Evolutionary conservation across 2,797 vertebrate genomes (phyloP), one percentile per base, ranked within the genome.

Genomic region (Cottoperca gobio): DNA sequence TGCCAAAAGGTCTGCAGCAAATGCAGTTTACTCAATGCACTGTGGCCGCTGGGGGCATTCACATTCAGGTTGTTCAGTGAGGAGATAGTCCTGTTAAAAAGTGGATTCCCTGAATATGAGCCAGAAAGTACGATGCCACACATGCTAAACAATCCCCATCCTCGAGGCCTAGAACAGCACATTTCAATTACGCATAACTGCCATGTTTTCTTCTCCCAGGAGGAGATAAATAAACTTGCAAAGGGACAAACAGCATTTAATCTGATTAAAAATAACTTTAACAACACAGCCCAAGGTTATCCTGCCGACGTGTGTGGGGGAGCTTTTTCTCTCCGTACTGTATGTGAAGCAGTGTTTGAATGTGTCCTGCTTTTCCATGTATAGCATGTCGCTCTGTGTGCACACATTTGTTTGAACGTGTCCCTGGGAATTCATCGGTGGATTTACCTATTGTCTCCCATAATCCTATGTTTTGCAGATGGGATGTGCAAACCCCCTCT

Each of bases 401-500:
- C 62, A 45, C 69, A 45, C 61, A 62, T 82, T 79, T 88, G 79
- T 81, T 62, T 78, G 77, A 60, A 69, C 1, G 26, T 65, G 81
- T 87, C 78, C 59, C 65, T 21, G 67, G 79, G 86, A 86, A 82
- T 89, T 81, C 78, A 66, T 53, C 35, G 70, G 67, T 81, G 88
- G 87, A 86, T 91, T 89, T 84, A 89, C 80, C 89, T 85, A 91
- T 94, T 93, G 91, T 93, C 83, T 91, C 70, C 58, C 54, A 57
- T 93, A 93, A 94, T 94, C 92, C 92, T 82, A 60, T 87, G 89
- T 89, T 91, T 88, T 92, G 84, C 92, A 93, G 91, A 93, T 82
- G 88, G 82, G 89, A 83, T 86, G 82, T 86, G 64, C 73, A 80
- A 83, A 78, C 83, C 84, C 78, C 84, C 79, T 79, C 63, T 46